Base-by-base conservation (phyloP, 2,797 vertebrate genomes). In the Phoxinus dragarum region DNA sequence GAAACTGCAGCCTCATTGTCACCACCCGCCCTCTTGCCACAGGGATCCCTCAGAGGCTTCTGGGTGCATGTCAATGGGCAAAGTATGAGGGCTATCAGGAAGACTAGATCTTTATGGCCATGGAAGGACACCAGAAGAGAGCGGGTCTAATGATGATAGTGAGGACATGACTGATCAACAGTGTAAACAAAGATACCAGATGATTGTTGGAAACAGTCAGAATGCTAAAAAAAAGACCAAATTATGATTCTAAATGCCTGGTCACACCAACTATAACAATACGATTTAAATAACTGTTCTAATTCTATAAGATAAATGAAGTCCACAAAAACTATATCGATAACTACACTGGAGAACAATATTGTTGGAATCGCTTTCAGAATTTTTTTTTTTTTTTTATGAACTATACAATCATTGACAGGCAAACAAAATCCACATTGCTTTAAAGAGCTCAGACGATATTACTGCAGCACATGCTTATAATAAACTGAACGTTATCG, bases 1-100 rank as follows among this genome's bases (percentile, higher is more conserved):
- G 23, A 80, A 89, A 85, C 73, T 77, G 54, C 80, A 59, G 75
- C 76, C 72, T 86, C 84, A 84, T 84, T 67, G 86, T 77, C 66
- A 68, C 27, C 56, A 86, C 78, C 75, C 54, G 38, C 27, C 76
- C 78, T 81, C 36, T 74, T 87, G 44, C 80, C 68, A 81, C 47
- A 64, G 68, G 23, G 56, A 84, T 86, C 86, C 49, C 61, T 81
- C 17, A 52, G 81, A 80, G 84, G 61, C 67, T 56, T 82, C 64
- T 80, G 47, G 73, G 27, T 86, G 76, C 67, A 79, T 69, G 80
- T 76, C 34, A 54, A 80, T 79, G 10, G 49, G 75, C 38, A 61
- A 42, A 71, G 23, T 78, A 54, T 86, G n/a, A 79, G 54, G 38
- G 34, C 66, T 73, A 75, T 88, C 68, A 68, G 42, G 16, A 49